Percentiles rank a stretch among this genome's conserved stretches.
Conservation (phyloP, 2,797 vertebrate genomes). For the Chelon labrosus region DNA sequence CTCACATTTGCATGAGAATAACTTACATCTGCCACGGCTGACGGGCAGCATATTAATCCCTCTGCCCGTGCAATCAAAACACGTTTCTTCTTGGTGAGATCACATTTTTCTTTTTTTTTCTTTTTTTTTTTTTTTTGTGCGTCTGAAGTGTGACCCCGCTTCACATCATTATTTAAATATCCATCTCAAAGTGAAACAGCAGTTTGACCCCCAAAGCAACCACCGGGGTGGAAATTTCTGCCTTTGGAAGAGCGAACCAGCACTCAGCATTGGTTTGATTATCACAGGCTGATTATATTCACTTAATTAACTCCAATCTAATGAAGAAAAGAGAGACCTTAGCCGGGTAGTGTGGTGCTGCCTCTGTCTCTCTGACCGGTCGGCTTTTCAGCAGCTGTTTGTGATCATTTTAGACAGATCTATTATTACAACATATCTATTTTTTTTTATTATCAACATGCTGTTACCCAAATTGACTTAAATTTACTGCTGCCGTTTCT, state of each 20-base stretch:
- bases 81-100: constrained; percentile 65
- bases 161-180: constrained; percentile 80
- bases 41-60: constrained; percentile 78
- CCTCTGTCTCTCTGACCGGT: constrained; percentile 41
- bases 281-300: constrained; percentile 73
- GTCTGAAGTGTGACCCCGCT: constrained; percentile 67
- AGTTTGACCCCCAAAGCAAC: constrained; percentile 69
- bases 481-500: not conserved
- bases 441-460: constrained; percentile 4
- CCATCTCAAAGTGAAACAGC: constrained; percentile 74
- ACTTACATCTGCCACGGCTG: constrained; percentile 80
- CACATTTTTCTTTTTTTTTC: constrained; percentile 32
- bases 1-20: constrained; percentile 85
- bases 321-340: constrained; percentile 44
- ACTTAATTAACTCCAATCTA: constrained; percentile 73
- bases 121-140: constrained; percentile 11
- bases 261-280: constrained; percentile 69
- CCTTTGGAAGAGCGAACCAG: constrained; percentile 70
- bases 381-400: constrained; percentile 40
- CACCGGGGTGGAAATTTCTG: constrained; percentile 64
- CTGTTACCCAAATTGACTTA: not conserved
- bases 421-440: constrained; percentile 26
- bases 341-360: constrained; percentile 22
- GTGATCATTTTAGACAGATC: not conserved
- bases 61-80: constrained; percentile 73